Percentiles rank a stretch among this genome's conserved stretches.
These are phyloP conservation scores for Rhingia rostrata DNA, from an alignment of 2,888 invertebrate genomes.

Conservation along the genomic window DNA sequence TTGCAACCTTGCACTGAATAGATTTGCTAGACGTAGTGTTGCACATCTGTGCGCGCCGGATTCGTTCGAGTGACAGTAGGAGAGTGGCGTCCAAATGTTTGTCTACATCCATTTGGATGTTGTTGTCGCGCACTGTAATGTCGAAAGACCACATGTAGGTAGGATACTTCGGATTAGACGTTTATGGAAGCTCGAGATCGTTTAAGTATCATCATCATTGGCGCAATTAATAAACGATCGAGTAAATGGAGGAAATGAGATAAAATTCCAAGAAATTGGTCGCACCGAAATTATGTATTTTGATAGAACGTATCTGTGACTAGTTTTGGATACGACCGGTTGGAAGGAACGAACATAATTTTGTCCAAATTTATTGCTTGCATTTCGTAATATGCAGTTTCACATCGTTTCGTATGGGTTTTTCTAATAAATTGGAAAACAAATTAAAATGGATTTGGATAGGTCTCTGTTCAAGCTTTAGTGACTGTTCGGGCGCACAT, in stretches of 20 bases:
- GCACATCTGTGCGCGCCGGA: constrained; percentile 11
- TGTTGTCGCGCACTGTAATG: constrained; percentile 4
- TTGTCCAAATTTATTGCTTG: neutral
- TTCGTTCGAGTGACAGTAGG: constrained; percentile 30
- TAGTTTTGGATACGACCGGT: neutral
- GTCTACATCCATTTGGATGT: neutral
- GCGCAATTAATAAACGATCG: neutral
- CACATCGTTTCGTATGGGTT: too few relatives aligned
- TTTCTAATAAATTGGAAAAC: neutral
- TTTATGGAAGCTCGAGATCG: constrained; percentile 24
- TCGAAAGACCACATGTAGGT: neutral
- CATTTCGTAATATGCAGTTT: neutral
- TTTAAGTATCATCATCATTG: neutral
- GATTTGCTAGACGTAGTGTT: constrained; percentile 19
- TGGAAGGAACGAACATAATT: neutral
- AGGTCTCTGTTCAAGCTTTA: too few relatives aligned
- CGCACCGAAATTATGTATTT: neutral
- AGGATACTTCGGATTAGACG: constrained; percentile 11
- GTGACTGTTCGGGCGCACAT: too few relatives aligned
- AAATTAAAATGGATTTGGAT: too few relatives aligned
- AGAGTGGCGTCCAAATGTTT: constrained; percentile 36
- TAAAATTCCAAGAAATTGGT: neutral
- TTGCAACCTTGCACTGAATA: constrained; percentile 56
- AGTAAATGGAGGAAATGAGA: neutral
- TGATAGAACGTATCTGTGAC: neutral